phyloP scores from a whole-genome alignment of 2,113 vertebrate species.

The Panthera leo region DNA sequence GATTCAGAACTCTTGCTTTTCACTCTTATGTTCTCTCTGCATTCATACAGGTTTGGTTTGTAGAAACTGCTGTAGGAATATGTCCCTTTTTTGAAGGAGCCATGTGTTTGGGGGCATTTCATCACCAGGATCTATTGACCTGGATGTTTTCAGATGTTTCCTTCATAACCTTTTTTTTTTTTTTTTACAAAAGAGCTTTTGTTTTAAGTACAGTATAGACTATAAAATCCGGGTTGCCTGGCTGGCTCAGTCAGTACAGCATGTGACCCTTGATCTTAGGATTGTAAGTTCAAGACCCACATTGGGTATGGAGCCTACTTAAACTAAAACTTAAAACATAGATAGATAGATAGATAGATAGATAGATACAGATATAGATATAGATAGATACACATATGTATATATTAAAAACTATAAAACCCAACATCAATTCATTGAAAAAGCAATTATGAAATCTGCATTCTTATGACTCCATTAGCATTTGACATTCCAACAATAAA shows the following conservation, averaged over 20 bases:
- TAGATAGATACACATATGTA: too few relatives aligned
- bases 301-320: too few relatives aligned
- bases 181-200: not conserved
- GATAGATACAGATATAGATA: too few relatives aligned
- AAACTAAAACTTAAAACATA: too few relatives aligned
- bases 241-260: too few relatives aligned
- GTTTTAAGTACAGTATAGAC: conserved; percentile 17
- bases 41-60: not conserved
- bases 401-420: not conserved
- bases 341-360: too few relatives aligned
- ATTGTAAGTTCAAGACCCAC: too few relatives aligned
- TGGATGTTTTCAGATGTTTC: not conserved
- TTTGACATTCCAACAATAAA: not conserved
- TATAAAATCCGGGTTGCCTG: not conserved
- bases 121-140: not conserved
- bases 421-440: not conserved
- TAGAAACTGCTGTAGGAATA: not conserved
- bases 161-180: not conserved
- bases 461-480: not conserved
- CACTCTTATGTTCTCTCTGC: not conserved
- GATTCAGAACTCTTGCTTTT: not conserved
- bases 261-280: too few relatives aligned
- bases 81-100: not conserved
- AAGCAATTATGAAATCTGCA: not conserved
- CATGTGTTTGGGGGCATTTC: not conserved